Evolutionary conservation across 2,888 invertebrate genomes (phyloP).

Genomic region (Plagodis dolabraria): DNA sequence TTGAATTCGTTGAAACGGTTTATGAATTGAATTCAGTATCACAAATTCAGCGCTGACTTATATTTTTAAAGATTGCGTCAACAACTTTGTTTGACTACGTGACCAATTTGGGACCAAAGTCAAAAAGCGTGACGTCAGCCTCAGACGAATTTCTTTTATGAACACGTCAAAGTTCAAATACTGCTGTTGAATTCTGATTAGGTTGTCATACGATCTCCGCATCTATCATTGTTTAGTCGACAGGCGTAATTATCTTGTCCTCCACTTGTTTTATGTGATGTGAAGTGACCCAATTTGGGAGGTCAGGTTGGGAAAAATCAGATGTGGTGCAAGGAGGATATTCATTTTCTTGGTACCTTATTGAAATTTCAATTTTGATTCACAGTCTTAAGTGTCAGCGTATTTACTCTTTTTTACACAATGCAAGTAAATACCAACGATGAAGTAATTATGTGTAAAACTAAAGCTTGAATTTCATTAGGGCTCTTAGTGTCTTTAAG

Average conservation of each 20-base stretch:
- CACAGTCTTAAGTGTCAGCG: slow-evolving; percentile 9
- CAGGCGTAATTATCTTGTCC: slow-evolving; percentile 71
- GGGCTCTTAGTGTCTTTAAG: no score
- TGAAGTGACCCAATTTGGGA: slow-evolving; percentile 62
- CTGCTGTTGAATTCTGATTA: slow-evolving; percentile 74
- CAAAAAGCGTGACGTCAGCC: slow-evolving; percentile 14
- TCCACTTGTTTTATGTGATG: slow-evolving; percentile 61
- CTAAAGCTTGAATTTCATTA: no score
- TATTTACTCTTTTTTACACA: neutral
- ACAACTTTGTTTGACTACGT: slow-evolving; percentile 38
- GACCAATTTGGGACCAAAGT: slow-evolving; percentile 37
- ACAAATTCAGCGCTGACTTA: slow-evolving; percentile 21
- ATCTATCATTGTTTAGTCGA: slow-evolving; percentile 74
- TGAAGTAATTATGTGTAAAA: no score
- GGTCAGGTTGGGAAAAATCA: slow-evolving; percentile 46
- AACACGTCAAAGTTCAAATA: slow-evolving; percentile 75
- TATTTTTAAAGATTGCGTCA: slow-evolving; percentile 35
- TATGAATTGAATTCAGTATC: slow-evolving; percentile 5
- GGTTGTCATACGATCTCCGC: slow-evolving; percentile 55
- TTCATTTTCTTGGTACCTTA: slow-evolving; percentile 29
- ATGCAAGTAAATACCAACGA: no score
- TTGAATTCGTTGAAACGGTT: neutral
- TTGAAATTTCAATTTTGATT: slow-evolving; percentile 25
- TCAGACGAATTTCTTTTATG: slow-evolving; percentile 37
- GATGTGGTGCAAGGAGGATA: slow-evolving; percentile 28